Conservation (phyloP, 2,797 vertebrate species). For the Poeciliopsis gracilis region DNA sequence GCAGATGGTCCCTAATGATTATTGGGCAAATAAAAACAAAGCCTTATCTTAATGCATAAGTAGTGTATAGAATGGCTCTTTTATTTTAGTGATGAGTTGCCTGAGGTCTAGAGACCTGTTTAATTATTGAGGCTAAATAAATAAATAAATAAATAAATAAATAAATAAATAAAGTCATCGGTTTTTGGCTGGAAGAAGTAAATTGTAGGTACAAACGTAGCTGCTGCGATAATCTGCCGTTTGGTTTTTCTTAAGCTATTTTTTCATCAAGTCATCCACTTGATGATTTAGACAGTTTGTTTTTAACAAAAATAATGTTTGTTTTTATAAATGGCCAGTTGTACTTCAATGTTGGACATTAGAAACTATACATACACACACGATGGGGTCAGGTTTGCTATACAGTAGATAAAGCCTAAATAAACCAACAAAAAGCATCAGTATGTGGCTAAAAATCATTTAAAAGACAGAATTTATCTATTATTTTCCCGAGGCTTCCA, state of each 20-base stretch:
- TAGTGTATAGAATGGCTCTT: not conserved
- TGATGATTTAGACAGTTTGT: not conserved
- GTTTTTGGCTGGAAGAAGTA: not conserved
- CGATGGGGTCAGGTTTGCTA: not conserved
- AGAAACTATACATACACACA: not conserved
- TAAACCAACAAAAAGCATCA: not conserved
- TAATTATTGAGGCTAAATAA: constrained; percentile 1
- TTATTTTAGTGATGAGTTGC: not conserved
- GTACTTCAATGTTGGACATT: not conserved
- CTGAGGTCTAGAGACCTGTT: not conserved
- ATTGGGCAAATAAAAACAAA: constrained; percentile 10
- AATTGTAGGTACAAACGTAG: not conserved
- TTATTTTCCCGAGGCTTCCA: not conserved
- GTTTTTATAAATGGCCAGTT: not conserved
- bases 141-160: not conserved
- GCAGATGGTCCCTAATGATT: not conserved
- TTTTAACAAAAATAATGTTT: not conserved
- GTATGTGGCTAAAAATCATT: not conserved
- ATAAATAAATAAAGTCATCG: not conserved
- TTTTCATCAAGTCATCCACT: too few species aligned
- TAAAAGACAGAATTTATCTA: not conserved
- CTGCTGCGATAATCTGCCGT: not conserved
- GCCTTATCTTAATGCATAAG: constrained; percentile 19
- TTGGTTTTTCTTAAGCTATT: not conserved
- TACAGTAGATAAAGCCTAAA: not conserved